Conservation (phyloP, 2,113 vertebrate species). For the Aix galericulata region DNA sequence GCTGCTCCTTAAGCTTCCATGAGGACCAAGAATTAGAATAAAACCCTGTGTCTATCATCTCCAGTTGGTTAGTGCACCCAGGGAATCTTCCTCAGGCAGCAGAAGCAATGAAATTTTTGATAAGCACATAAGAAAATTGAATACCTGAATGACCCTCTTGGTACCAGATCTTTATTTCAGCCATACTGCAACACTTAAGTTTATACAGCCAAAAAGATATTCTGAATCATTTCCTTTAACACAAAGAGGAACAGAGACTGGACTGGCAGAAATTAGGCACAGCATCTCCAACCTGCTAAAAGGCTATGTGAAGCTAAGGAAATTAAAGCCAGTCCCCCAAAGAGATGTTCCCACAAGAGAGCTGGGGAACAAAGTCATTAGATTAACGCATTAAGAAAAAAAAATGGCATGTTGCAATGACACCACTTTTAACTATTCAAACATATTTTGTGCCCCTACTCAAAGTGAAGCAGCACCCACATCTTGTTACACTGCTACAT, state of each 20-base stretch:
- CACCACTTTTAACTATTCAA: neutral
- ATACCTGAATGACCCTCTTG: neutral
- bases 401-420: neutral
- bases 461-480: neutral
- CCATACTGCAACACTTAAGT: neutral
- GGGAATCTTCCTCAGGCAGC: neutral
- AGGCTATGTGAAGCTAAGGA: neutral
- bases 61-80: neutral
- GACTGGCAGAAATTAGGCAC: neutral
- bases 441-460: neutral
- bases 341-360: neutral
- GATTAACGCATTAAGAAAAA: neutral
- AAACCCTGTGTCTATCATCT: neutral
- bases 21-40: neutral
- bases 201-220: neutral
- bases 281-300: neutral
- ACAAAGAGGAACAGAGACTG: neutral
- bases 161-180: neutral
- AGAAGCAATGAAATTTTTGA: neutral
- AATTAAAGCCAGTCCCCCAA: neutral
- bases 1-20: neutral
- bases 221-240: neutral
- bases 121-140: neutral
- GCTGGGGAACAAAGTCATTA: neutral
- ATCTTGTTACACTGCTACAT: neutral